Base-by-base conservation (phyloP, 2,113 vertebrate genomes). In the Oenanthe oenanthe region DNA sequence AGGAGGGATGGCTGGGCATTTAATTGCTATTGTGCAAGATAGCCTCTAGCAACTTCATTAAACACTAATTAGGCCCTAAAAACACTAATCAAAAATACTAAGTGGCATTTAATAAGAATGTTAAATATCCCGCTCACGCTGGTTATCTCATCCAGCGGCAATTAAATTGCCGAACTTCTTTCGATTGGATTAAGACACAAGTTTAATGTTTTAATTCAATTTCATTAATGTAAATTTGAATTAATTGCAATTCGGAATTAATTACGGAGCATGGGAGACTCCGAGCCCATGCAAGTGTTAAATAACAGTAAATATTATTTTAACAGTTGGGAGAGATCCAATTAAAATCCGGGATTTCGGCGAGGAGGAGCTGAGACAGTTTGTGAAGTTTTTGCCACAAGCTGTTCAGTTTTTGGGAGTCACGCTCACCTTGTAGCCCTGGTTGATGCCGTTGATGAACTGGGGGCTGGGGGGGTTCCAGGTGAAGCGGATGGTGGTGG, bases 391-490 rank as follows among this genome's bases (percentile, higher is more conserved):
- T 78, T 36, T 74, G 31, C 56, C 53, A 2, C 5, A 2, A 2
- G 10, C 51, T 36, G 84, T 7, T 21, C 29, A 0, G 0, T 2
- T 74, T 67, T 38, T 4, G 31, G 81, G 61, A 36, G 53, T 12
- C 2, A 0, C 34, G 79, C 96, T 97, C 97, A 99, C 99, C 99
- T 99, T 99, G 96, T 99, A 99, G 58, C 99, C 99, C 95, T 99
- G 99, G 98, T 99, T 99, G 98, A 99, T 99, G 85, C 99, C 99
- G 0, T 99, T 99, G 98, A 99, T 99, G 97, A 99, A 99, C 97
- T 99, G 99, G 24, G 99, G 99, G 95, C 99, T 99, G 42, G 99
- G 99, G 38, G 99, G 99, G 58, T 97, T 99, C 99, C 99, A 99
- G 92, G 97, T 99, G 97, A 99, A 99, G 88, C 98, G 99, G 92